phyloP scores from a whole-genome alignment of 2,797 vertebrate species.

The Bucorvus abyssinicus region DNA sequence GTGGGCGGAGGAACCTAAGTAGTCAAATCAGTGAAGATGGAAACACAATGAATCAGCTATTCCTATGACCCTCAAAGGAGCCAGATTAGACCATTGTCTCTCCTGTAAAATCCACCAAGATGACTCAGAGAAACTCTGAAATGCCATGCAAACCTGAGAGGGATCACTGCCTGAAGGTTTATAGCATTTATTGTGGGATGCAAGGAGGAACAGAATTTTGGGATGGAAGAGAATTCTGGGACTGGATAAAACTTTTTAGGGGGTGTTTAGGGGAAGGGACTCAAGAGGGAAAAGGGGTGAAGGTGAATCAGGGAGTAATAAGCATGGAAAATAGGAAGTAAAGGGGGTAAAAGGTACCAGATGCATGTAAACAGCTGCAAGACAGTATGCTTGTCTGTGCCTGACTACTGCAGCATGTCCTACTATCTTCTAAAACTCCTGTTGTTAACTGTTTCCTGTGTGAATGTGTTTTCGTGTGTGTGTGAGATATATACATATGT shows the following conservation, averaged over 20 bases:
- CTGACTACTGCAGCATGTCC: neutral
- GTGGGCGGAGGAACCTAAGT: neutral
- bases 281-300: neutral
- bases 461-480: neutral
- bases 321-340: neutral
- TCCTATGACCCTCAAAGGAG: neutral
- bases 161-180: neutral
- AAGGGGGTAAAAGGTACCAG: neutral
- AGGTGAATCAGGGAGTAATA: neutral
- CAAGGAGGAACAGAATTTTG: neutral
- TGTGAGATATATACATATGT: neutral
- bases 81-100: neutral
- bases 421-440: neutral
- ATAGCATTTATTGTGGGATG: neutral
- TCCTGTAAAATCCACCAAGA: neutral
- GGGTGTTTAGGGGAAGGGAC: neutral
- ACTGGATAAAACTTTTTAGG: neutral
- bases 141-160: neutral
- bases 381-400: neutral
- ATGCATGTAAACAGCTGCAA: neutral
- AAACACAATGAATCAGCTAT: neutral
- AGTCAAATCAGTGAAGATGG: neutral
- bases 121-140: neutral
- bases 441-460: neutral
- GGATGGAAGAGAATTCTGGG: neutral